Evolutionary conservation across 2,797 vertebrate genomes (phyloP).

Genomic region (Sebastolobus alascanus): DNA sequence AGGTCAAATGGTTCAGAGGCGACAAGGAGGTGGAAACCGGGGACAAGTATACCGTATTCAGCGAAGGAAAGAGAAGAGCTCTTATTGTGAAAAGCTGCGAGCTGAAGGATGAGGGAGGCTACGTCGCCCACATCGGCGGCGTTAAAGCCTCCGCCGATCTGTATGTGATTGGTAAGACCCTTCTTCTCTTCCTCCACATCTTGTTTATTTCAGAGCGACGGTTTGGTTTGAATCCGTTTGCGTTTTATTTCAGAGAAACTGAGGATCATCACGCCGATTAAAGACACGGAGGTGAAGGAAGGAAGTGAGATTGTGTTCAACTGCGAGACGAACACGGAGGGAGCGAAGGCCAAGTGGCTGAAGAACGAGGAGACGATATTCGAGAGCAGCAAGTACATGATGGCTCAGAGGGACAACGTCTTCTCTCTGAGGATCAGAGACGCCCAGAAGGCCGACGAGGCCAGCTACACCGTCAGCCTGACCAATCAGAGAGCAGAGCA

Average conservation of each 20-base stretch:
- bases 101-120: slow-evolving; percentile 91
- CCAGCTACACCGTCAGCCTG: slow-evolving; percentile 88
- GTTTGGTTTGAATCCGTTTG: not conserved
- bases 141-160: slow-evolving; percentile 92
- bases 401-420: slow-evolving; percentile 93
- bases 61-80: slow-evolving; percentile 93
- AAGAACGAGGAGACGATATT: slow-evolving; percentile 95
- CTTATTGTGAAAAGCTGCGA: slow-evolving; percentile 91
- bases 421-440: slow-evolving; percentile 96
- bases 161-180: slow-evolving; percentile 91
- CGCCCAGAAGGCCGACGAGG: slow-evolving; percentile 89
- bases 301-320: slow-evolving; percentile 95
- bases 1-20: slow-evolving; percentile 93
- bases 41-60: slow-evolving; percentile 92
- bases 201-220: rapidly evolving
- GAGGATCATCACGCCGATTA: slow-evolving; percentile 93
- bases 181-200: slow-evolving; percentile 39
- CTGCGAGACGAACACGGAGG: slow-evolving; percentile 96
- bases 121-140: slow-evolving; percentile 88
- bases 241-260: slow-evolving; percentile 90
- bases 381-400: slow-evolving; percentile 95
- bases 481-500: slow-evolving; percentile 94
- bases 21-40: slow-evolving; percentile 87
- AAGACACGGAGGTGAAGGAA: slow-evolving; percentile 91
- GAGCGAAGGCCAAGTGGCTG: slow-evolving; percentile 97